A percentile compares a stretch with the other conserved stretches of the same genome.
Evolutionary conservation across 2,113 vertebrate species (phyloP).

Genomic region (Helogale parvula): DNA sequence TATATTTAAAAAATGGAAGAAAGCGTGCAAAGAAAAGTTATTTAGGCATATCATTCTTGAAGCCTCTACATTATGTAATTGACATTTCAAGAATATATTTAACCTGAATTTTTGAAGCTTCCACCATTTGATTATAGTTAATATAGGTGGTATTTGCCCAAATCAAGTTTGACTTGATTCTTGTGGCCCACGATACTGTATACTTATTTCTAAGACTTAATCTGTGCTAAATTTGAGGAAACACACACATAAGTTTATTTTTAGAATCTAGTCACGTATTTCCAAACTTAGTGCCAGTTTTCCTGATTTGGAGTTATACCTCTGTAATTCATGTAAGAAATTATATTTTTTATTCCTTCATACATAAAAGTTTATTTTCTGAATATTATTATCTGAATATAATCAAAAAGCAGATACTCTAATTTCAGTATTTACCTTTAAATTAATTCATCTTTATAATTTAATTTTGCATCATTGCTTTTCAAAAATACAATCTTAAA

Average conservation of each 20-base stretch:
- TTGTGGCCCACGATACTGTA: background rate
- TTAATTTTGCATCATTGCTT: background rate
- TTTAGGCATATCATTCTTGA: background rate
- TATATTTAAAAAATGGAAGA: background rate
- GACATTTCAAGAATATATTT: background rate
- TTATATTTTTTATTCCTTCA: background rate
- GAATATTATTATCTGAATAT: background rate
- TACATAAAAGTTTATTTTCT: background rate
- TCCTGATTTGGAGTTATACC: background rate
- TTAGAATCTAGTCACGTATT: background rate
- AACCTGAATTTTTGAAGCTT: background rate
- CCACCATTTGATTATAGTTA: background rate
- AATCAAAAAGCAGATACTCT: background rate
- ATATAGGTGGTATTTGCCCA: background rate
- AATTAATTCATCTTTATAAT: background rate
- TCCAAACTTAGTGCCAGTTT: background rate
- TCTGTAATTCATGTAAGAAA: background rate
- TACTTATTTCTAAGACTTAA: background rate
- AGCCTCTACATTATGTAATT: background rate
- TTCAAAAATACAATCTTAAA: background rate
- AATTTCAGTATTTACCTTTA: background rate
- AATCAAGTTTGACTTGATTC: background rate
- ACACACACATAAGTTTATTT: background rate
- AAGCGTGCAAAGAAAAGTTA: background rate
- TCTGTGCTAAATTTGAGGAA: background rate